phyloP scores from a whole-genome alignment of 2,888 invertebrate species.

The Hartigia nigra region DNA sequence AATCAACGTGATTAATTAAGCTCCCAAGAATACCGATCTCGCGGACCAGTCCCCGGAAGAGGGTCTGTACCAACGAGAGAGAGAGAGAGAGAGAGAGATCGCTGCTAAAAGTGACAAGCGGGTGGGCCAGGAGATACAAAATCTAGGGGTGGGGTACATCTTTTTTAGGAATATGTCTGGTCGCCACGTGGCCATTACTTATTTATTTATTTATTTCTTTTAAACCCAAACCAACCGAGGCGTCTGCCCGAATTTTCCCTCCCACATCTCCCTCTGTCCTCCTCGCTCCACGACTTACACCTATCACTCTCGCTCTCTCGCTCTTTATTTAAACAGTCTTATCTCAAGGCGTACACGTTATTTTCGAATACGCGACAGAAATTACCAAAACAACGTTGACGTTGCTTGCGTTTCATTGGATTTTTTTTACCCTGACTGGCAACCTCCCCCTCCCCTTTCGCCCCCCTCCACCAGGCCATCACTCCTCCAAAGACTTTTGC shows the following conservation, averaged over 20 bases:
- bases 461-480: too few species aligned
- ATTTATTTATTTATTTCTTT: slow-evolving; percentile 12
- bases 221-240: slow-evolving; percentile 26
- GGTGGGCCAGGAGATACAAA: not conserved
- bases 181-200: slow-evolving; percentile 7
- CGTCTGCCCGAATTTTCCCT: not conserved
- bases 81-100: slow-evolving; percentile 5
- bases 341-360: not conserved
- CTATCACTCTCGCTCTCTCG: not conserved
- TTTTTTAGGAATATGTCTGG: not conserved
- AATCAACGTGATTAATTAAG: slow-evolving; percentile 24
- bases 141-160: not conserved
- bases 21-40: slow-evolving; percentile 6
- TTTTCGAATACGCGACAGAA: not conserved
- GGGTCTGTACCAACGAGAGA: not conserved
- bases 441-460: too few species aligned
- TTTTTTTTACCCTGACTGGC: too few species aligned
- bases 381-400: not conserved
- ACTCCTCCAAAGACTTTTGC: too few species aligned
- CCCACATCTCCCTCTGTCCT: not conserved
- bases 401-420: too few species aligned
- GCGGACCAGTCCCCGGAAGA: not conserved
- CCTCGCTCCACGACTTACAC: not conserved
- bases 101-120: slow-evolving; percentile 17
- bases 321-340: not conserved